A percentile compares a stretch with the other conserved stretches of the same genome.
Conservation (phyloP, 2,888 invertebrate genomes). For the Cryptophagus acutangulus region DNA sequence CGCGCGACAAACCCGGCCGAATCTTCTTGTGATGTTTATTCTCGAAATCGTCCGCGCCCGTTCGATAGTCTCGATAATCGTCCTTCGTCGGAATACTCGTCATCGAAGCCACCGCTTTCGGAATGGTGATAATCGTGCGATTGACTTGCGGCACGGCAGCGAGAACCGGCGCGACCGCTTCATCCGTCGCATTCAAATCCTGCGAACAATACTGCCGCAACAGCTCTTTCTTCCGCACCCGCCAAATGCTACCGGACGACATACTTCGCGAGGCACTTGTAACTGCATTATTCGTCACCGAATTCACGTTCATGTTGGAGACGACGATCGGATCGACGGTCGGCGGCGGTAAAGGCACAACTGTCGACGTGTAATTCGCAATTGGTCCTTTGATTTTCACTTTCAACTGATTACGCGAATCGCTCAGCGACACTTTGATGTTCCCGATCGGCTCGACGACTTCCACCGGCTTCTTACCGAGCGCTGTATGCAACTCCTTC, state of each 20-base stretch:
- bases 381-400: slow-evolving; percentile 88
- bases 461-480: slow-evolving; percentile 51
- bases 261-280: slow-evolving; percentile 35
- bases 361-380: slow-evolving; percentile 66
- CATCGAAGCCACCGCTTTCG: slow-evolving; percentile 86
- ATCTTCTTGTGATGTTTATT: slow-evolving; percentile 65
- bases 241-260: slow-evolving; percentile 60
- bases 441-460: slow-evolving; percentile 47
- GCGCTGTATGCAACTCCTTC: slow-evolving; percentile 65
- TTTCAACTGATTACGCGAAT: slow-evolving; percentile 80
- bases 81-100: slow-evolving; percentile 81
- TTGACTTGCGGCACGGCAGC: slow-evolving; percentile 58
- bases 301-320: slow-evolving; percentile 48
- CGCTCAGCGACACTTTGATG: slow-evolving; percentile 70
- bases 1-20: slow-evolving; percentile 52
- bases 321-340: slow-evolving; percentile 47
- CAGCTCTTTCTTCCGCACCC: slow-evolving; percentile 87
- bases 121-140: slow-evolving; percentile 74
- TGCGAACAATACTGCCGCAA: slow-evolving; percentile 80
- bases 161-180: slow-evolving; percentile 53
- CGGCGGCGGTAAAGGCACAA: slow-evolving; percentile 55
- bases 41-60: slow-evolving; percentile 47
- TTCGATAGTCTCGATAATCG: slow-evolving; percentile 63
- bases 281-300: slow-evolving; percentile 46
- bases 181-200: slow-evolving; percentile 81